A percentile compares a stretch with the other conserved stretches of the same genome.
phyloP scores from a whole-genome alignment of 1,140 invertebrate species.

The Drosophila neocordata region DNA sequence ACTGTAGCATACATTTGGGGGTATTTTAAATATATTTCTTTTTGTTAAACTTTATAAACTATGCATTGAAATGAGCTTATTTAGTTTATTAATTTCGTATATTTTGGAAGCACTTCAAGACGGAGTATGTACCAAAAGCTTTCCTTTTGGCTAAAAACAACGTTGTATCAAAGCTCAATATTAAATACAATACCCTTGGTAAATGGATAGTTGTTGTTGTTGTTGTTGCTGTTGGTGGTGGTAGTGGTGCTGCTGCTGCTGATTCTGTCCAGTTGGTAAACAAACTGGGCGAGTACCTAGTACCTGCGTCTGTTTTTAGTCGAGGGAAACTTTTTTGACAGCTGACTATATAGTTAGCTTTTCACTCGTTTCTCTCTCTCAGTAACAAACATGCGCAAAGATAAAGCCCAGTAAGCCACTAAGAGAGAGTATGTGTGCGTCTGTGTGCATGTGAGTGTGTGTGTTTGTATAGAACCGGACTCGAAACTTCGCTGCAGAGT shows the following conservation, averaged over 20 bases:
- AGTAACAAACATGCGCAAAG: conserved; percentile 15
- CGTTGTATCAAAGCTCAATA: conserved; percentile 30
- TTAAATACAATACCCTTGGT: conserved; percentile 11
- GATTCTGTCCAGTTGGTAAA: conserved; percentile 49
- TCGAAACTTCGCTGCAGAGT: conserved; percentile 73
- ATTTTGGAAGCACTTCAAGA: neutral
- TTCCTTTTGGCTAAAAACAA: neutral
- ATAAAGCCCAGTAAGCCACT: conserved; percentile 3
- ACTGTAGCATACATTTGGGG: conserved; percentile 9
- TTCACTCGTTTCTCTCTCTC: conserved; percentile 42
- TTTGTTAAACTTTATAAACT: too few relatives aligned
- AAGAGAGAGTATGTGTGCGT: neutral
- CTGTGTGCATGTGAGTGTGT: neutral
- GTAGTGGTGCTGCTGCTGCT: neutral
- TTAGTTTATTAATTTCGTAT: neutral
- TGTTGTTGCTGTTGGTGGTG: conserved; percentile 10
- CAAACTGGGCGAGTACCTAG: conserved; percentile 38
- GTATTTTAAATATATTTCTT: neutral
- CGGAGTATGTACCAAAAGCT: neutral
- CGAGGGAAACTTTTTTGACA: conserved; percentile 49
- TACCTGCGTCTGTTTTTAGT: neutral
- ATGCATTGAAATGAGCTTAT: neutral
- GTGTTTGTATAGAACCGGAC: conserved; percentile 10
- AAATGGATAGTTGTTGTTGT: conserved; percentile 12
- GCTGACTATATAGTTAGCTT: conserved; percentile 61